These are phyloP conservation scores for Sebastolobus altivelis DNA, from an alignment of 2,797 vertebrate genomes.

Conservation along the genomic window DNA sequence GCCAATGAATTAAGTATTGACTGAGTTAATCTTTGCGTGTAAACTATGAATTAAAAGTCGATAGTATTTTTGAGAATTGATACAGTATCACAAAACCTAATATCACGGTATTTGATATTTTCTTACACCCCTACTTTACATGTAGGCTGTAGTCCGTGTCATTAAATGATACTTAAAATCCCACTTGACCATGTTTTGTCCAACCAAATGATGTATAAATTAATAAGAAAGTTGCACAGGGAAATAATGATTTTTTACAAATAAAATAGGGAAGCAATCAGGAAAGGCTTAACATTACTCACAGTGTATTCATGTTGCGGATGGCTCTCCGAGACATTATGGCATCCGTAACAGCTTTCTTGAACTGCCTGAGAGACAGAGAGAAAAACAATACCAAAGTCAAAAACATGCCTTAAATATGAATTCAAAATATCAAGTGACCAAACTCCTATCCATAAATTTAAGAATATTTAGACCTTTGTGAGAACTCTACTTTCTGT, in stretches of 20 bases:
- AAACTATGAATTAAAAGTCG: not conserved
- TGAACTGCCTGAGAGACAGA: constrained; percentile 90
- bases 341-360: constrained; percentile 96
- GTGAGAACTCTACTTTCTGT: no score
- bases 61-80: not conserved
- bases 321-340: constrained; percentile 98
- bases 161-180: not conserved
- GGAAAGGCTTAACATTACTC: constrained; percentile 71
- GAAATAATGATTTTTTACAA: not conserved
- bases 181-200: not conserved
- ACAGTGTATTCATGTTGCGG: constrained; percentile 99
- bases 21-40: not conserved
- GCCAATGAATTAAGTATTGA: not conserved
- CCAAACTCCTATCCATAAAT: not conserved
- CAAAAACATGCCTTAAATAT: not conserved
- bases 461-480: no score
- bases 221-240: not conserved
- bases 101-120: not conserved
- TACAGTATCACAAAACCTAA: not conserved
- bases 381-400: not conserved
- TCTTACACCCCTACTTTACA: no score
- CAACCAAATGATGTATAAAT: not conserved
- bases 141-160: not conserved
- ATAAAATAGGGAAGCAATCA: not conserved
- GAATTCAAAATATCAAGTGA: not conserved